These are phyloP conservation scores for Sinelater perroti DNA, from an alignment of 2,888 invertebrate species.

Conservation along the genomic window DNA sequence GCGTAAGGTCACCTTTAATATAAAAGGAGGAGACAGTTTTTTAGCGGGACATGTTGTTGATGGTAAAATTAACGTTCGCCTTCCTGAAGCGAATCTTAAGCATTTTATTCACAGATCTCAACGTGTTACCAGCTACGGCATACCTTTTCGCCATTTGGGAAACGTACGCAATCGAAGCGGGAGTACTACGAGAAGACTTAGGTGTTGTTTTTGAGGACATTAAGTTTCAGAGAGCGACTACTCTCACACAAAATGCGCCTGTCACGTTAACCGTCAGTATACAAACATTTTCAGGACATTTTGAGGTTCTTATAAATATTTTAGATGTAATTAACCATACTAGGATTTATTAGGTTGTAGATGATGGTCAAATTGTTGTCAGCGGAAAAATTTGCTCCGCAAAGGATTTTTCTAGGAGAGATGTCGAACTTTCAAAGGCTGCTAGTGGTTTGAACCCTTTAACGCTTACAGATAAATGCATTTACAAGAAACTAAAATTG, in stretches of 20 bases:
- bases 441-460: not conserved
- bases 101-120: constrained; percentile 49
- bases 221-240: constrained; percentile 67
- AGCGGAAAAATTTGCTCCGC: constrained; percentile 1
- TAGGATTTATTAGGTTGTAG: constrained; percentile 6
- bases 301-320: constrained; percentile 47
- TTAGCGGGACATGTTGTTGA: constrained; percentile 85
- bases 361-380: not conserved
- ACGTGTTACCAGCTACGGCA: constrained; percentile 70
- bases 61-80: constrained; percentile 63
- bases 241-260: constrained; percentile 60
- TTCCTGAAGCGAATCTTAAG: too few species aligned
- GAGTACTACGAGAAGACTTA: constrained; percentile 57
- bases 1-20: constrained; percentile 67
- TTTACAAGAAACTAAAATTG: constrained; percentile 68
- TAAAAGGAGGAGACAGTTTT: constrained; percentile 73
- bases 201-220: constrained; percentile 68
- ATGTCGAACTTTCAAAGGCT: not conserved
- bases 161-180: constrained; percentile 61
- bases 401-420: not conserved
- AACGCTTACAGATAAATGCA: constrained; percentile 4
- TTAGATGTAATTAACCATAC: too few species aligned
- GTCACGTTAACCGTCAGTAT: constrained; percentile 46
- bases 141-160: constrained; percentile 64
- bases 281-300: constrained; percentile 48